phyloP scores from a whole-genome alignment of 2,888 invertebrate genomes.

The Nomada fabriciana region DNA sequence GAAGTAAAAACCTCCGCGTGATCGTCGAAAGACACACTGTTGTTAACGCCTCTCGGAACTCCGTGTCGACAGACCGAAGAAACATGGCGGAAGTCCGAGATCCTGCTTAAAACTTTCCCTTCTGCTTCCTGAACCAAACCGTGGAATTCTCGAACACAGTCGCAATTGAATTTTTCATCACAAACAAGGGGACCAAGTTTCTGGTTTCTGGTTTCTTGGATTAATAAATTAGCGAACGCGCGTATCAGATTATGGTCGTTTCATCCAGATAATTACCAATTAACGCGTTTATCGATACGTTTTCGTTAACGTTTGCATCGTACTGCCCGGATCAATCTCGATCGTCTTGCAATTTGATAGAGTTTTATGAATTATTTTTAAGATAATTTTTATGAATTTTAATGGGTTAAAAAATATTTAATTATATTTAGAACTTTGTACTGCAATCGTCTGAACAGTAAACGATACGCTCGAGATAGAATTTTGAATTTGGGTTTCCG shows the following conservation, averaged over 20 bases:
- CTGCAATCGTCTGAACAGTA: too few species aligned
- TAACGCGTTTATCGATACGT: constrained; percentile 36
- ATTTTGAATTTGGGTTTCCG: too few species aligned
- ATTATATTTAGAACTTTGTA: too few species aligned
- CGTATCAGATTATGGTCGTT: constrained; percentile 33
- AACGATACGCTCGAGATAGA: too few species aligned
- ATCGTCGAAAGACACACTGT: constrained; percentile 20
- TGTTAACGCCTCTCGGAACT: constrained; percentile 38
- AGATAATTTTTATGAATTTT: too few species aligned
- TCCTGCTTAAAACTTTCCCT: constrained; percentile 38
- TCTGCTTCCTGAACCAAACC: constrained; percentile 5
- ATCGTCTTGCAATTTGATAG: constrained; percentile 6
- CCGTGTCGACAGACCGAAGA: constrained; percentile 7
- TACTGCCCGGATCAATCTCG: background rate
- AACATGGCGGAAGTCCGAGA: constrained; percentile 27
- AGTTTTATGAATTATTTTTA: too few species aligned
- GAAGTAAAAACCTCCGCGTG: constrained; percentile 1
- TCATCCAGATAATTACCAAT: constrained; percentile 46
- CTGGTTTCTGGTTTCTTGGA: background rate
- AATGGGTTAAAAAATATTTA: too few species aligned
- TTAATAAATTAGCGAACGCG: constrained; percentile 48
- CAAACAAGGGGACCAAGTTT: background rate
- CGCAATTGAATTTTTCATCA: constrained; percentile 36
- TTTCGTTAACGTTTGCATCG: background rate
- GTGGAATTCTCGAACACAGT: background rate